phyloP scores from a whole-genome alignment of 2,113 vertebrate genomes.

The Holacanthus passer region DNA sequence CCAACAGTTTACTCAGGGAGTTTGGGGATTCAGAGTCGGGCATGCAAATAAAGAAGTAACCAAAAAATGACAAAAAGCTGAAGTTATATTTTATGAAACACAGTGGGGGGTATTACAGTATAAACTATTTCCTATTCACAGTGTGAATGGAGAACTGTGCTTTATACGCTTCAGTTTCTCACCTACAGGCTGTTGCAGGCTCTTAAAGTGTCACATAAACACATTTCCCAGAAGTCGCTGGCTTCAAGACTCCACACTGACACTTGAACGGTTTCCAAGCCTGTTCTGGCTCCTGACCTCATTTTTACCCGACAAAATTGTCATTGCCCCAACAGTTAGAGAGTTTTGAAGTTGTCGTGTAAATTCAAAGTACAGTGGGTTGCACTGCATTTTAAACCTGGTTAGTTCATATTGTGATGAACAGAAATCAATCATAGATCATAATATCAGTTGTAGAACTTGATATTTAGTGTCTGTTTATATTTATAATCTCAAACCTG shows the following conservation, averaged over 20 bases:
- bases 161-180: slow-evolving; percentile 4
- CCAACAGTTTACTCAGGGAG: slow-evolving; percentile 38
- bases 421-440: background rate
- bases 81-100: slow-evolving; percentile 18
- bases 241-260: background rate
- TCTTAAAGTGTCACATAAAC: slow-evolving; percentile 28
- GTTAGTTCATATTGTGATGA: background rate
- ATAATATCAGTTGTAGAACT: background rate
- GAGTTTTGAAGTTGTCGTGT: slow-evolving; percentile 1
- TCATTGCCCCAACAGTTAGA: background rate
- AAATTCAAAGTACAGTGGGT: background rate
- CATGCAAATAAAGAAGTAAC: background rate
- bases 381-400: background rate
- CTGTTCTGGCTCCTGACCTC: slow-evolving; percentile 22
- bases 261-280: slow-evolving; percentile 22
- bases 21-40: slow-evolving; percentile 36
- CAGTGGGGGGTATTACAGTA: background rate
- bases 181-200: slow-evolving; percentile 9
- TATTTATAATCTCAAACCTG: background rate
- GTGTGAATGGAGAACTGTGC: background rate
- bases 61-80: background rate
- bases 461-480: background rate
- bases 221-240: background rate
- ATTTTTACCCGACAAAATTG: slow-evolving; percentile 16
- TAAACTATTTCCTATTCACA: background rate